A percentile compares a stretch with the other conserved stretches of the same genome.
phyloP scores from a whole-genome alignment of 37 sponge, comb jelly and placozoan species.

The Petrosia ficiformis region DNA sequence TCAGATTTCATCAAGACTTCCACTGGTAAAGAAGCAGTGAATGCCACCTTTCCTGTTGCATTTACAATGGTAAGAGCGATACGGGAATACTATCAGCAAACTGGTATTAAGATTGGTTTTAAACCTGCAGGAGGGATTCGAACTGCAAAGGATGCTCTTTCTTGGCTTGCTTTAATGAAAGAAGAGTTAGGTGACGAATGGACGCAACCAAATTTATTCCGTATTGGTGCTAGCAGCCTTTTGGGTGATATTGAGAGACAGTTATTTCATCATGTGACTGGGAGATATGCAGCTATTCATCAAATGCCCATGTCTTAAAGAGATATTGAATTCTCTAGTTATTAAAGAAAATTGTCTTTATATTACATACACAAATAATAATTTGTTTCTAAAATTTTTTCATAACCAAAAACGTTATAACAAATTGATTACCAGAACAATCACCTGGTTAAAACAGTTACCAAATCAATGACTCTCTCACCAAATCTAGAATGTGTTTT shows the following conservation, averaged over 20 bases:
- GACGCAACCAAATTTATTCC: slow-evolving; percentile 92
- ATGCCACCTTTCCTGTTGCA: slow-evolving; percentile 99
- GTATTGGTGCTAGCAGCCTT: slow-evolving; percentile 97
- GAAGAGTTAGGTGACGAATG: slow-evolving; percentile 99
- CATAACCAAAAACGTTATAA: too few species aligned
- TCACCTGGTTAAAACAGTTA: too few species aligned
- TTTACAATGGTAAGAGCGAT: slow-evolving; percentile 96
- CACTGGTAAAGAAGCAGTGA: slow-evolving; percentile 98
- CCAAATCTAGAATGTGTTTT: too few species aligned
- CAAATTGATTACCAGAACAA: too few species aligned
- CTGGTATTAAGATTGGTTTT: slow-evolving; percentile 95
- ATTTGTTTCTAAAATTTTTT: too few species aligned
- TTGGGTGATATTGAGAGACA: slow-evolving; percentile 98
- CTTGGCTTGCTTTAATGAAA: slow-evolving; percentile 98
- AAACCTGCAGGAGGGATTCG: slow-evolving; percentile 97
- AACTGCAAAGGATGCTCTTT: slow-evolving; percentile 92
- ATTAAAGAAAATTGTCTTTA: too few species aligned
- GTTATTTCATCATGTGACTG: slow-evolving; percentile 94
- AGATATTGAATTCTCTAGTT: too few species aligned
- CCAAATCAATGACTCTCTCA: too few species aligned
- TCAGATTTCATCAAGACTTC: slow-evolving; percentile 99
- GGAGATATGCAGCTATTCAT: slow-evolving; percentile 89
- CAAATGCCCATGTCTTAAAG: slow-evolving; percentile 93
- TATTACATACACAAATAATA: too few species aligned
- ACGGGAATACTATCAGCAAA: slow-evolving; percentile 83